Evolutionary conservation across 2,113 vertebrate genomes (phyloP).

Genomic region (Illadopsis cleaveri): DNA sequence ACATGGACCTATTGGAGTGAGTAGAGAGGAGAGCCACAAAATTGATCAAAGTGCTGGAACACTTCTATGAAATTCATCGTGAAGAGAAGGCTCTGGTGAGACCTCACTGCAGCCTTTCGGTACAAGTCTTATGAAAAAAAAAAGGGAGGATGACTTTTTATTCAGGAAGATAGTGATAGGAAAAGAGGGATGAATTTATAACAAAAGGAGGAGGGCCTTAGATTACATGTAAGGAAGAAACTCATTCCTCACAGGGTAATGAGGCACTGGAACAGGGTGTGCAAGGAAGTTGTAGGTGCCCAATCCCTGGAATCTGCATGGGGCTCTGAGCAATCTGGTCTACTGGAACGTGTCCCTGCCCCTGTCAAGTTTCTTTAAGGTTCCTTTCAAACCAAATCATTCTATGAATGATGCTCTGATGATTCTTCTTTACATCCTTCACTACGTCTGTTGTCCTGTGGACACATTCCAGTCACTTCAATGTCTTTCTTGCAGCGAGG

Average conservation of each 20-base stretch:
- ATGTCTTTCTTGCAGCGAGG: not conserved
- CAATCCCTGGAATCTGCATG: not conserved
- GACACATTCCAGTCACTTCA: not conserved
- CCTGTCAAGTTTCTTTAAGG: not conserved
- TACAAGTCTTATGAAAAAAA: not conserved
- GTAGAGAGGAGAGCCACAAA: not conserved
- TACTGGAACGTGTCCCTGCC: not conserved
- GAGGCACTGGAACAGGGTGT: not conserved
- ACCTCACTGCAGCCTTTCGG: not conserved
- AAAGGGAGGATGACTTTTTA: not conserved
- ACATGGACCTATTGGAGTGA: not conserved
- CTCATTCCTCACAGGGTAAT: not conserved
- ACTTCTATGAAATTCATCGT: not conserved
- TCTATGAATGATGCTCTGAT: not conserved
- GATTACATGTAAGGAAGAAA: not conserved
- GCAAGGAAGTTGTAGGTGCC: not conserved
- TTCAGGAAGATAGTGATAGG: not conserved
- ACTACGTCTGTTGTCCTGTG: not conserved
- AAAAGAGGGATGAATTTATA: not conserved
- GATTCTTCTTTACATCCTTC: not conserved
- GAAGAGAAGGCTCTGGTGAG: not conserved
- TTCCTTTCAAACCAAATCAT: not conserved
- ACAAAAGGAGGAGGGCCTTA: not conserved
- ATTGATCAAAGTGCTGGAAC: not conserved
- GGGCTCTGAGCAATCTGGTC: not conserved